phyloP scores from a whole-genome alignment of 1,140 invertebrate species.

The Magallana ariakensis region DNA sequence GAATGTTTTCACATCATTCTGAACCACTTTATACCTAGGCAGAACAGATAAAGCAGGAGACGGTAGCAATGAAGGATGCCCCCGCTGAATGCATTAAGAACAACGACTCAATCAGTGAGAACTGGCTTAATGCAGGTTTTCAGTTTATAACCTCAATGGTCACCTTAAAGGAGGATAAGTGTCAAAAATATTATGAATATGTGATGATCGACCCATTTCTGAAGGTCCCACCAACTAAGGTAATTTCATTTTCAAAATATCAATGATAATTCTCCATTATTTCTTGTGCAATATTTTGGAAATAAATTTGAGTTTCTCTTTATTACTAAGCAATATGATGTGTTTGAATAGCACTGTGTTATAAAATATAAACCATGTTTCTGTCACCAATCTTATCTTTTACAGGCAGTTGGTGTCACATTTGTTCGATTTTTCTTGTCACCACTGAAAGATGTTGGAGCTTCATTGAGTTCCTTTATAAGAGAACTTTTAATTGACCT shows the following conservation, averaged over 20 bases:
- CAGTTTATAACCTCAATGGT: constrained; percentile 49
- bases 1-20: too few species aligned
- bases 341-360: too few species aligned
- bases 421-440: constrained; percentile 68
- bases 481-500: constrained; percentile 66
- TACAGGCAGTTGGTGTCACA: constrained; percentile 69
- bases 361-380: background rate
- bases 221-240: constrained; percentile 69
- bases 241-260: constrained; percentile 30
- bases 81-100: constrained; percentile 60
- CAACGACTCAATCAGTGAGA: constrained; percentile 41
- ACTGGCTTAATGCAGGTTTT: constrained; percentile 42
- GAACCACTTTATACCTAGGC: constrained; percentile 45
- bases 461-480: constrained; percentile 66
- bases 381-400: constrained; percentile 44
- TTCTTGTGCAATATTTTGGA: too few species aligned
- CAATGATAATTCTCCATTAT: too few species aligned
- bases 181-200: constrained; percentile 69
- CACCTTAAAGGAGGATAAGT: constrained; percentile 67
- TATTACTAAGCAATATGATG: too few species aligned
- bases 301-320: too few species aligned
- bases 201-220: constrained; percentile 66
- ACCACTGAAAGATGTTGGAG: constrained; percentile 68
- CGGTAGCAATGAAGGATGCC: constrained; percentile 61
- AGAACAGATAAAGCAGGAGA: constrained; percentile 66